These are phyloP conservation scores for Enteromius afrohamiltoni DNA, from an alignment of 2,797 vertebrate genomes.

Conservation along the genomic window DNA sequence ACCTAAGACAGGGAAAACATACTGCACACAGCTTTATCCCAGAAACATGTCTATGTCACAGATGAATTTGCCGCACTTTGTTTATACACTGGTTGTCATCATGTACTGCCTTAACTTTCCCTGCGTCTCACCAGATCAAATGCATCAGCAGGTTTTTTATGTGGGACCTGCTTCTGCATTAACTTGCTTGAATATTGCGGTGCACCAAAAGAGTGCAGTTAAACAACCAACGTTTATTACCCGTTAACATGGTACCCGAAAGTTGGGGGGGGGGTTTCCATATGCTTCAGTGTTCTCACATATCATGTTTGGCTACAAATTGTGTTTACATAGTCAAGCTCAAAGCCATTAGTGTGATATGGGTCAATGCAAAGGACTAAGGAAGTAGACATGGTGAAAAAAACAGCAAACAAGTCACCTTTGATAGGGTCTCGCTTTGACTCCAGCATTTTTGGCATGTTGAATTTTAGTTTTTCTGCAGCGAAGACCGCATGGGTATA, in stretches of 20 bases:
- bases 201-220: slow-evolving; percentile 63
- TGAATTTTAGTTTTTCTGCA: neutral
- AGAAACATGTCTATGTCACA: neutral
- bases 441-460: neutral
- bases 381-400: slow-evolving; percentile 27
- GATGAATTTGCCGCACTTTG: slow-evolving; percentile 27
- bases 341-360: slow-evolving; percentile 51
- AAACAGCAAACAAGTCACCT: slow-evolving; percentile 32
- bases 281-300: slow-evolving; percentile 65
- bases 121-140: slow-evolving; percentile 53
- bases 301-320: slow-evolving; percentile 56
- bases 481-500: neutral
- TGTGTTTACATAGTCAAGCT: slow-evolving; percentile 58
- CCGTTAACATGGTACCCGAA: slow-evolving; percentile 63
- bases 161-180: slow-evolving; percentile 67
- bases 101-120: slow-evolving; percentile 42
- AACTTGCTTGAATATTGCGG: slow-evolving; percentile 57
- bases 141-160: neutral
- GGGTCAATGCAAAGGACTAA: slow-evolving; percentile 38
- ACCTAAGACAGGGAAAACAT: neutral
- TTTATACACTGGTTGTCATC: slow-evolving; percentile 61
- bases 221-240: slow-evolving; percentile 63
- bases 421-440: neutral
- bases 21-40: neutral
- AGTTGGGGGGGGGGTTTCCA: slow-evolving; percentile 62